Conservation (phyloP, 2,888 invertebrate species). For the Phanerotoma sp. region DNA sequence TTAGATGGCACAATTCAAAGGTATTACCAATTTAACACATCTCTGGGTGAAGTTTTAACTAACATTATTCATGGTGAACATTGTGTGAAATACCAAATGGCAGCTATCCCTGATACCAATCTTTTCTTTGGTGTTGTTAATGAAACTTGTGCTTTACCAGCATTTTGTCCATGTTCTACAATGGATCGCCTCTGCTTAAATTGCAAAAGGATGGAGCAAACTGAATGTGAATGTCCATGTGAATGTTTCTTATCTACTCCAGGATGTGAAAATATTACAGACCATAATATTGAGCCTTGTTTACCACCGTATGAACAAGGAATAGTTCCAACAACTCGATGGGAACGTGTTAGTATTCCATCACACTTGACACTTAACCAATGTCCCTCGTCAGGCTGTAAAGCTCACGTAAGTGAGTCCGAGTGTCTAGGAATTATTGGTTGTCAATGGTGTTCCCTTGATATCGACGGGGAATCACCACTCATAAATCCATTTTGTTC, state of each 20-base stretch:
- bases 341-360: slow-evolving; percentile 14
- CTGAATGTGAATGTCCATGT: slow-evolving; percentile 93
- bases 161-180: slow-evolving; percentile 92
- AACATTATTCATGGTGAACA: slow-evolving; percentile 87
- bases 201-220: slow-evolving; percentile 92
- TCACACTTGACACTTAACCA: slow-evolving; percentile 57
- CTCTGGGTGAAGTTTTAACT: slow-evolving; percentile 72
- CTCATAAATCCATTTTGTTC: slow-evolving; percentile 77
- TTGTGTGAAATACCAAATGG: slow-evolving; percentile 82
- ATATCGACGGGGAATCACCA: slow-evolving; percentile 71
- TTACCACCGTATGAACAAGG: slow-evolving; percentile 50
- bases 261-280: slow-evolving; percentile 53
- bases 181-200: slow-evolving; percentile 84
- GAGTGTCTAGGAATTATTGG: slow-evolving; percentile 74
- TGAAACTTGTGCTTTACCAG: slow-evolving; percentile 78
- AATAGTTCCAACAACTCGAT: slow-evolving; percentile 33
- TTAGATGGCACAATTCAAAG: slow-evolving; percentile 81
- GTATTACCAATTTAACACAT: slow-evolving; percentile 81
- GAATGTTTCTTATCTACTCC: slow-evolving; percentile 72
- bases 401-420: slow-evolving; percentile 64
- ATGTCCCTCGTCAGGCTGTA: slow-evolving; percentile 72
- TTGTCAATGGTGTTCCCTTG: slow-evolving; percentile 89
- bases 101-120: slow-evolving; percentile 82
- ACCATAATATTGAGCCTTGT: slow-evolving; percentile 44
- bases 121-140: slow-evolving; percentile 86